A percentile compares a stretch with the other conserved stretches of the same genome.
These are phyloP conservation scores for Dysidea cf. avara DNA, from an alignment of 37 sponge, comb jelly and placozoan genomes.

Conservation along the genomic window DNA sequence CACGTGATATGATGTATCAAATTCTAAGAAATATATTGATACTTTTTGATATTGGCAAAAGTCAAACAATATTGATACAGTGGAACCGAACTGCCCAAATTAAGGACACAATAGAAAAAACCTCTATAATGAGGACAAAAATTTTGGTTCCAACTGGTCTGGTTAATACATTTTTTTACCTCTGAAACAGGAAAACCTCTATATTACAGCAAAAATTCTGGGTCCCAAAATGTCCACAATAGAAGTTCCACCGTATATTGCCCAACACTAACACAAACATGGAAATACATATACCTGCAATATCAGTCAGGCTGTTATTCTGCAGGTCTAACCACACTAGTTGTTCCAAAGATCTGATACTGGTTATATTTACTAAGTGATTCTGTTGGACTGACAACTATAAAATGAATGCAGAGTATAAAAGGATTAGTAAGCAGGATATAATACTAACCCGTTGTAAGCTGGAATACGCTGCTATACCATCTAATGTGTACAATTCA, in stretches of 20 bases:
- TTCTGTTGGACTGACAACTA: slow-evolving; percentile 63
- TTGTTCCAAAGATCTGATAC: slow-evolving; percentile 12
- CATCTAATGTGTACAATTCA: slow-evolving; percentile 41
- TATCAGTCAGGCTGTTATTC: slow-evolving; percentile 59
- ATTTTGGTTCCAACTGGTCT: no score
- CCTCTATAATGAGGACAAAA: no score
- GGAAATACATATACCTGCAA: slow-evolving; percentile 16
- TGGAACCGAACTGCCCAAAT: not conserved
- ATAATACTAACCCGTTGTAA: not conserved
- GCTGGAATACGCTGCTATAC: slow-evolving; percentile 19
- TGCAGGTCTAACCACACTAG: slow-evolving; percentile 61
- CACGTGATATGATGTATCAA: no score
- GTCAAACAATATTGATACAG: no score
- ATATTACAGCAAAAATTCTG: no score
- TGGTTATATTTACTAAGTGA: slow-evolving; percentile 41
- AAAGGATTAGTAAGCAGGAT: not conserved
- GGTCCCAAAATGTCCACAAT: not conserved
- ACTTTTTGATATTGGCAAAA: no score
- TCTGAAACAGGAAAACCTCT: no score
- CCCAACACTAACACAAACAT: not conserved
- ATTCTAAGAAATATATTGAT: no score
- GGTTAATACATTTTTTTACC: no score
- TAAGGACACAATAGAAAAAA: no score
- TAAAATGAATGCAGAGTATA: not conserved
- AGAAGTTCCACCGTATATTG: not conserved